phyloP scores from a whole-genome alignment of 2,888 invertebrate genomes.

The Hypomecis punctinalis region DNA sequence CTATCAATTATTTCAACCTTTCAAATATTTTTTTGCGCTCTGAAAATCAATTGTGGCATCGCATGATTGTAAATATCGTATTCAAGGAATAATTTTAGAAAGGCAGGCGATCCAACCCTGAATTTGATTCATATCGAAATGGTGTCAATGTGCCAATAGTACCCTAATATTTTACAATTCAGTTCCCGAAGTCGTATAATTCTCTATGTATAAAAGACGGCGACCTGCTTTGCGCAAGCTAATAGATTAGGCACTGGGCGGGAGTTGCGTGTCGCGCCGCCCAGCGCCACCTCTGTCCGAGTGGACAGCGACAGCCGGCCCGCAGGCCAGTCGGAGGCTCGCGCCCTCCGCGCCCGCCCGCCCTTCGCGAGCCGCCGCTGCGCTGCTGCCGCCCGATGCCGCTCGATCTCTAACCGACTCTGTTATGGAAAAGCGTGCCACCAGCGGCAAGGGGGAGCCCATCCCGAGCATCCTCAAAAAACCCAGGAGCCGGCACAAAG shows the following conservation, averaged over 20 bases:
- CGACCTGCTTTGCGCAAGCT: slow-evolving; percentile 75
- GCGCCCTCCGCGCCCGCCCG: slow-evolving; percentile 82
- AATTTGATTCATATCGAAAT: slow-evolving; percentile 25
- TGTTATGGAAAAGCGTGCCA: slow-evolving; percentile 79
- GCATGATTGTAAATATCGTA: neutral
- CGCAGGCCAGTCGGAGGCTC: slow-evolving; percentile 72
- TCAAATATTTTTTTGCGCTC: neutral
- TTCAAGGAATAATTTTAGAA: neutral
- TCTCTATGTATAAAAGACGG: slow-evolving; percentile 54
- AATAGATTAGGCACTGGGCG: slow-evolving; percentile 63
- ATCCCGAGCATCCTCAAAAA: slow-evolving; percentile 81
- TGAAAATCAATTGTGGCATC: neutral
- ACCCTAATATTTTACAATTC: slow-evolving; percentile 35
- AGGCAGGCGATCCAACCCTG: neutral
- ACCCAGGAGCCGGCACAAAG: slow-evolving; percentile 68
- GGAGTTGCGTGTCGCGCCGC: slow-evolving; percentile 58
- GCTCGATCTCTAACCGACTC: slow-evolving; percentile 55
- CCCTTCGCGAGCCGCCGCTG: slow-evolving; percentile 54
- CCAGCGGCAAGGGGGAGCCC: slow-evolving; percentile 75
- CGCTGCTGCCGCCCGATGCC: slow-evolving; percentile 54
- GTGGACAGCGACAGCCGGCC: slow-evolving; percentile 61
- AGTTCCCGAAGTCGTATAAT: slow-evolving; percentile 35
- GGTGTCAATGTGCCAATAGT: slow-evolving; percentile 48
- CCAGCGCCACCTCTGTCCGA: slow-evolving; percentile 66
- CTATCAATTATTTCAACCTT: too few relatives aligned